These are phyloP conservation scores for Dinothrombium tinctorium DNA, from an alignment of 1,140 invertebrate genomes.

Conservation along the genomic window DNA sequence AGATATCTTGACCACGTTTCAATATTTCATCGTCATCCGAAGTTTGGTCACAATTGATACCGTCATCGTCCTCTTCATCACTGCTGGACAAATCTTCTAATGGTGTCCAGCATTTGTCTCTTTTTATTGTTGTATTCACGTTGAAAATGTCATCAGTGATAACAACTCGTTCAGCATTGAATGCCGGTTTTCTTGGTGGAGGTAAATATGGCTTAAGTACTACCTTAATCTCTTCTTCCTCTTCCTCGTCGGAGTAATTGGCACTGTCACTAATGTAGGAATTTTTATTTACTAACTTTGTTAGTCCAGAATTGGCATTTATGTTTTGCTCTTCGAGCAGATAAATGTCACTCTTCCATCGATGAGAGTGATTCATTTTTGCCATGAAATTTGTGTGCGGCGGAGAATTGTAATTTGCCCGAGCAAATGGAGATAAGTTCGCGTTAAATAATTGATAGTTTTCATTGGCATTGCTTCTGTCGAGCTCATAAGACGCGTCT, in stretches of 20 bases:
- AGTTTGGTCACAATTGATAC: background rate
- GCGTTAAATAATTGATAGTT: too few species aligned
- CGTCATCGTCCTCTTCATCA: slow-evolving; percentile 6
- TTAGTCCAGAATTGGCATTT: too few species aligned
- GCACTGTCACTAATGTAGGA: slow-evolving; percentile 32
- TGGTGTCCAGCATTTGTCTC: slow-evolving; percentile 7
- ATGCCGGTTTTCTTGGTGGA: background rate
- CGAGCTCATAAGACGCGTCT: too few species aligned
- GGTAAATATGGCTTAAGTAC: slow-evolving; percentile 4
- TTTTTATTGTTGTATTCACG: background rate
- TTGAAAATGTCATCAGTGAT: slow-evolving; percentile 4
- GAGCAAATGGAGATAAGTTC: too few species aligned
- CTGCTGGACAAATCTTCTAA: slow-evolving; percentile 2
- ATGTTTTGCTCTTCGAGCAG: too few species aligned
- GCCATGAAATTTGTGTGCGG: too few species aligned
- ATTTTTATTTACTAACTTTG: too few species aligned
- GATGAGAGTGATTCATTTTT: too few species aligned
- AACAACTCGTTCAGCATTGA: background rate
- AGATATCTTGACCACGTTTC: background rate
- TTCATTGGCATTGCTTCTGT: too few species aligned
- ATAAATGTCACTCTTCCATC: too few species aligned
- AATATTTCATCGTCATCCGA: slow-evolving; percentile 3
- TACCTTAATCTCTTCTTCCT: slow-evolving; percentile 8
- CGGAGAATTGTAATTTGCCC: too few species aligned
- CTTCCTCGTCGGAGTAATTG: slow-evolving; percentile 8